phyloP scores from a whole-genome alignment of 2,797 vertebrate species.

The Pseudochirops corinnae region DNA sequence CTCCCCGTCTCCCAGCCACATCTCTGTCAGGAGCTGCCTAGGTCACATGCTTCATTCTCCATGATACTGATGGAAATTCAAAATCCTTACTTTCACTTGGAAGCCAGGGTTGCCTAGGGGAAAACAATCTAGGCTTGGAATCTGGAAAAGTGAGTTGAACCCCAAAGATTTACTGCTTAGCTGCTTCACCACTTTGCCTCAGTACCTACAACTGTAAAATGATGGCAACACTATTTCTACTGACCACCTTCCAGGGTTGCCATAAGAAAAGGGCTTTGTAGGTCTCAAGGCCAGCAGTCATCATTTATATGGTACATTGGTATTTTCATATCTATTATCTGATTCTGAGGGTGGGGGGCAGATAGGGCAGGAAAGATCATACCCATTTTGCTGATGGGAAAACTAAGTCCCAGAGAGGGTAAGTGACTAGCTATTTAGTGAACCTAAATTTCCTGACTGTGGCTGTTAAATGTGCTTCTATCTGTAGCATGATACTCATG shows the following conservation, averaged over 20 bases:
- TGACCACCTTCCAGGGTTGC: neutral
- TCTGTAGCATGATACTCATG: neutral
- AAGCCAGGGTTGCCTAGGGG: neutral
- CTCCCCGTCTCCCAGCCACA: neutral
- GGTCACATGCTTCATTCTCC: neutral
- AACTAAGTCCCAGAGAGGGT: neutral
- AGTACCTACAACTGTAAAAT: neutral
- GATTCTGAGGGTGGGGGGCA: neutral
- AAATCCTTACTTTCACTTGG: neutral
- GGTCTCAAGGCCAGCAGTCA: neutral
- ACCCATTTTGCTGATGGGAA: slow-evolving; percentile 25
- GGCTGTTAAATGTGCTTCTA: neutral
- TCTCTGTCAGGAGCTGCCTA: neutral
- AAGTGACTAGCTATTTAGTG: neutral
- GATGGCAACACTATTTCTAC: neutral
- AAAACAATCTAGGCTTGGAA: neutral
- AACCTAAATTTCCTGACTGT: neutral
- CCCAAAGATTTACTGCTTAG: neutral
- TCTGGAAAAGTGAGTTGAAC: neutral
- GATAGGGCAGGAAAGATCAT: neutral
- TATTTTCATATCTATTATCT: neutral
- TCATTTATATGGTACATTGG: neutral
- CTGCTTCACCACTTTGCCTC: neutral
- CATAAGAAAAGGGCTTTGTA: neutral
- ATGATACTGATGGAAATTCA: neutral